Evolutionary conservation across 2,888 invertebrate genomes (phyloP), one percentile per base, ranked within the genome.

Genomic region (Cheilosia scutellata): DNA sequence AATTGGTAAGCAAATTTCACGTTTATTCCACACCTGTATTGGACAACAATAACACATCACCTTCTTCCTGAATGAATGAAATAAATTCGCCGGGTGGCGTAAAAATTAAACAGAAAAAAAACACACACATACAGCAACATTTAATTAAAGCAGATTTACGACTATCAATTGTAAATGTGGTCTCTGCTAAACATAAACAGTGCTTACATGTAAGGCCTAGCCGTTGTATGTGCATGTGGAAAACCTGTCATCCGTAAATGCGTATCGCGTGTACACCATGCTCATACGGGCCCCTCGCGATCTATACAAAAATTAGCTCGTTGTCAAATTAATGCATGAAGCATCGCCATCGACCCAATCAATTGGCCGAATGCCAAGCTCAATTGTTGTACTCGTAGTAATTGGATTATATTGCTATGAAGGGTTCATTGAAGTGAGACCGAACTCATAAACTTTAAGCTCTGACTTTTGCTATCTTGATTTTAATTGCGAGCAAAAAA

Each of bases 341-440:
- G 58, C 83, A 84, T 84, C 84, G 79, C 79, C 84, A 84, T 84
- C 84, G 79, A 84, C 84, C 84, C 80, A 84, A 84, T 80, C 84
- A 84, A 80, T 84, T 84, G 84, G 60, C 74, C 79, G 80, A 84
- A 79, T 83, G 83, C 83, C 83, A 83, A 84, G 75, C 84, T 84
- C 74, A 75, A 84, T 84, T 84, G 79, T 80, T 74, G 51, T 75
- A 51, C 58, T 75, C 60, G 65, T 66, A 78, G 82, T 82, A 82
- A 82, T 82, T 82, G 66, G 82, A 82, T 83, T 83, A 74, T 74
- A 83, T 78, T 63, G 83, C 83, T 72, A 65, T 77, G 82, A 82
- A 83, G 84, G 80, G 84, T 84, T 84, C 80, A 84, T 84, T 84
- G 80, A 75, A 84, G 84, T 84, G 84, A 80, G 84, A 84, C 84